Base-by-base conservation (phyloP, 2,797 vertebrate genomes). In the Delichon dasypus region DNA sequence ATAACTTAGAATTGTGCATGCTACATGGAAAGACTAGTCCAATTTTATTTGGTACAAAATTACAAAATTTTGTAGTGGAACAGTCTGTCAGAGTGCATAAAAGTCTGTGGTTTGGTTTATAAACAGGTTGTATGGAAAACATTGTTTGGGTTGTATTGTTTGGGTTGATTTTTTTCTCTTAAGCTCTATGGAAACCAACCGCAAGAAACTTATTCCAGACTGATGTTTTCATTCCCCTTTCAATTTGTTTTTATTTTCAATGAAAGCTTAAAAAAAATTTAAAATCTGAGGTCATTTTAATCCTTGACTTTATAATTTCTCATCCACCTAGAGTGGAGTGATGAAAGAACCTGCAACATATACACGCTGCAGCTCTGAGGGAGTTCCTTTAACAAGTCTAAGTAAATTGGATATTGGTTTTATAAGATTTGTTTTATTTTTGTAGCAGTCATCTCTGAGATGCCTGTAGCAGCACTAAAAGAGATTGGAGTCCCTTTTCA, bases 181-280 rank as follows among this genome's bases (percentile, higher is more conserved):
- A 15, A 58, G 6, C 15, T 44, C 8, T 40, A 6, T 73, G 30
- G 17, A 87, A 90, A 55, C 3, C 16, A 60, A 9, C 3, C 72
- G 18, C 20, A 79, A 80, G 51, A 48, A 72, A 51, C 29, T 64
- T 68, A 38, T 11, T 47, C 4, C 22, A 78, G 25, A 32, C 3
- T 2, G 3, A 58, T 9, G 25, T n/a, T 72, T 77, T 70, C 65
- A 14, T 84, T 54, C 5, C 1, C 8, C 4, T 91, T 88, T 71
- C 8, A 29, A 18, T 18, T 58, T 68, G 3, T 21, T 74, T 87
- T 78, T n/a, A 36, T 75, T 93, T 78, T 76, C 10, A 66, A 34
- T 19, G 2, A 50, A 4, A 47, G 1, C 1, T 65, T 66, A 1
- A 3, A 7, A 3, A 5, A 36, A 44, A 50, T 27, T 3, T 7